These are phyloP conservation scores for Phrynocephalus guinanensis DNA, from an alignment of 2,797 vertebrate species.

Conservation along the genomic window DNA sequence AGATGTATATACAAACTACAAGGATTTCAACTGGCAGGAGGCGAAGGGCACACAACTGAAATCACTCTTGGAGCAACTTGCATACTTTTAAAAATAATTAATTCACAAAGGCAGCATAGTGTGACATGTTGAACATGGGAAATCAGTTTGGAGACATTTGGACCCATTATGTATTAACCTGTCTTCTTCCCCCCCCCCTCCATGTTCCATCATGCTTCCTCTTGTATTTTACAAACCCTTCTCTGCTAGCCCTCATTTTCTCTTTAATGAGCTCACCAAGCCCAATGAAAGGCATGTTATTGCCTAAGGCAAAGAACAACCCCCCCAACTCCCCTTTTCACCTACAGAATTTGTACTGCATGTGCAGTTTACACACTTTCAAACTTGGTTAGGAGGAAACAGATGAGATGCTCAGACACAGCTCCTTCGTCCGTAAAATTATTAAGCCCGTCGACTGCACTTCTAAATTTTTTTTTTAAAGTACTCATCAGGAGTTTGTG, in stretches of 20 bases:
- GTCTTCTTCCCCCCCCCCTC: neutral
- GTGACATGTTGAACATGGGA: neutral
- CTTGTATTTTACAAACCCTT: too few relatives aligned
- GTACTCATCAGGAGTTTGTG: too few relatives aligned
- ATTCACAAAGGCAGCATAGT: too few relatives aligned
- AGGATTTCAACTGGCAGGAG: neutral
- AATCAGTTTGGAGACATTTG: neutral
- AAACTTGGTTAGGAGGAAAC: too few relatives aligned
- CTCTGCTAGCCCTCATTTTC: neutral
- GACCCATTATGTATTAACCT: neutral
- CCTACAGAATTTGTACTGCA: neutral
- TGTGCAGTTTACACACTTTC: neutral
- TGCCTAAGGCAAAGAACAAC: neutral
- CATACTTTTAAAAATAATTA: neutral
- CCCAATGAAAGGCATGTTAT: too few relatives aligned
- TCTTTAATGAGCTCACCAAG: neutral
- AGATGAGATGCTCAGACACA: too few relatives aligned
- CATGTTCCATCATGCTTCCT: too few relatives aligned
- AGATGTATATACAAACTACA: neutral
- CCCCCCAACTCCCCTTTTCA: neutral
- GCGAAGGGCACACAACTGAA: neutral
- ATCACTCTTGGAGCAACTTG: neutral
- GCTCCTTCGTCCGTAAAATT: too few relatives aligned
- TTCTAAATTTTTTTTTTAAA: too few relatives aligned
- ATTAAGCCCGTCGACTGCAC: too few relatives aligned